Base-by-base conservation (phyloP, 2,113 vertebrate species). In the Hiodon alosoides region DNA sequence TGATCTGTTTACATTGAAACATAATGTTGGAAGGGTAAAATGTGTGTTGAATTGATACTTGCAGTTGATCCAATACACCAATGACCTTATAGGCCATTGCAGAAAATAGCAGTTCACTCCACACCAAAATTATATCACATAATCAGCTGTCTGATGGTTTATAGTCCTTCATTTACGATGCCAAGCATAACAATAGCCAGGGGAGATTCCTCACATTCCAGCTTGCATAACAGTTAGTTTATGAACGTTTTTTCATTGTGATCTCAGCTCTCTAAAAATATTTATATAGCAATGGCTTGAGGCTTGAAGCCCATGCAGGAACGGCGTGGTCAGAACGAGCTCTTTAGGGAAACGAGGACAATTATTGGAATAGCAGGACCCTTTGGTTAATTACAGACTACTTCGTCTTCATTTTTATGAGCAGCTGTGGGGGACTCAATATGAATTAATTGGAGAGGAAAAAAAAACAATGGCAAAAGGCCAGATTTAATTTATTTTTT, bases 1-100 rank as follows among this genome's bases (percentile, higher is more conserved):
- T 58, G 58, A 61, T 61, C 31, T 16, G 14, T n/a, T 72, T 61
- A 72, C 9, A 72, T 47, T 72, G 13, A 47, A 51, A 17, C 14
- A 17, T 51, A 16, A 5, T 4, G 2, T 7, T n/a, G 51, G 47
- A 4, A 7, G 16, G 57, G 58, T 14, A 72, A 72, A 61, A 72
- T 72, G 59, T 55, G 16, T 2, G 17, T 57, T 71, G 52, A 69
- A 69, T 53, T 50, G 52, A 55, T 69, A 6, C 52, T 3, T 52
- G 66, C 66, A 52, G 46, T 67, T 69, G 10, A 7, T 17, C 5
- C 5, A 58, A 57, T 9, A 10, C 1, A 47, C 9, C 14, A 47
- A 16, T 16, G 54, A 71, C 16, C 31, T 11, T 54, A 46, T 46
- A 31, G 54, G 13, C 53, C 17, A 55, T 70, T 13, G 9, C 8